Evolutionary conservation across 2,888 invertebrate species (phyloP).

Genomic region (Monoplex corrugatus): DNA sequence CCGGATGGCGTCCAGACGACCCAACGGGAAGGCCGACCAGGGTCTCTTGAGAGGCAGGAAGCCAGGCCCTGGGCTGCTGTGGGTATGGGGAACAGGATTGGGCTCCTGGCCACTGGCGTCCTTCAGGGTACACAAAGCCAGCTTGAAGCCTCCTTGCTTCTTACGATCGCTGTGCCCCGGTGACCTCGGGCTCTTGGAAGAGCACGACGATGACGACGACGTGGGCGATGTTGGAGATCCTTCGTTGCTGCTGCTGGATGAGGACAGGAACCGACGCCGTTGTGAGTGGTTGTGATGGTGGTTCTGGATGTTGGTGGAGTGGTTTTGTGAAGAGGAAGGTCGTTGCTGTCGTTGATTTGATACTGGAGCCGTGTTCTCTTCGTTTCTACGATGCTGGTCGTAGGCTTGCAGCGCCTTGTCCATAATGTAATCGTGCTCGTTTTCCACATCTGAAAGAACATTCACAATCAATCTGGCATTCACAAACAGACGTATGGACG

Average conservation of each 20-base stretch:
- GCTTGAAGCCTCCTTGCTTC: conserved; percentile 32
- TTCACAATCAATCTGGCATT: too few species aligned
- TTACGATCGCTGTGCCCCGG: too few species aligned
- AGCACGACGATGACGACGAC: background rate
- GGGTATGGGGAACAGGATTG: conserved; percentile 60
- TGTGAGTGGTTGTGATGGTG: background rate
- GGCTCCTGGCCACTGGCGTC: conserved; percentile 60
- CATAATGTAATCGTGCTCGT: conserved; percentile 72
- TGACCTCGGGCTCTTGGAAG: background rate
- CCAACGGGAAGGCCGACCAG: conserved; percentile 56
- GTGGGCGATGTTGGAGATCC: background rate
- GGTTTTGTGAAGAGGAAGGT: background rate
- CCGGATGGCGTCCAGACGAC: conserved; percentile 59
- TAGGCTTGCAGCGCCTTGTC: conserved; percentile 69
- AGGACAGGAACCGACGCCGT: background rate
- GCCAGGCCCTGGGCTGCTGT: conserved; percentile 58
- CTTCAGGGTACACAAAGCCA: conserved; percentile 46
- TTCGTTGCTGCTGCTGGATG: background rate
- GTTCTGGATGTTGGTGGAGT: background rate
- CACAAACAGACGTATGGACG: too few species aligned
- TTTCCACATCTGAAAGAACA: conserved; percentile 66
- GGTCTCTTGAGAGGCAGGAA: conserved; percentile 52
- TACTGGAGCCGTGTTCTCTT: background rate
- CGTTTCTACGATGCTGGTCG: conserved; percentile 58
- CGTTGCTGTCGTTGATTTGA: background rate